Base-by-base conservation (phyloP, 2,797 vertebrate genomes). In the Acanthurus tractus region DNA sequence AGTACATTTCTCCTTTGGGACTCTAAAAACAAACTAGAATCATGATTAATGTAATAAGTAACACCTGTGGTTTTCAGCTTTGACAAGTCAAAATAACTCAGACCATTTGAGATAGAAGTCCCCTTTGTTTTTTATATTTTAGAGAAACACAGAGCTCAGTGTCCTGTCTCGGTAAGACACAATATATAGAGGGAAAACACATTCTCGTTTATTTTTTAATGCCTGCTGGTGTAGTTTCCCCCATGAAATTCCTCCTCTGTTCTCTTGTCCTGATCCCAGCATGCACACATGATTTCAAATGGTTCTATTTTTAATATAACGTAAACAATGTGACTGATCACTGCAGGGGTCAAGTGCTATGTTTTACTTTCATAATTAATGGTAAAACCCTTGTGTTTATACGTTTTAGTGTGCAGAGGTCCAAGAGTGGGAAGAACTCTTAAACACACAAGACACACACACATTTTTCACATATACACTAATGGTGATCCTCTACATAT, bases 331-430 rank as follows among this genome's bases (percentile, higher is more conserved):
- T 74, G 78, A 83, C 17, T 42, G 46, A 81, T 87, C 22, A 12
- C 68, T n/a, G 2, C 58, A 57, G 22, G 59, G 82, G 63, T 82
- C 80, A 77, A 50, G 46, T 13, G 56, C 4, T 55, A 13, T 79
- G 71, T 74, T 83, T 83, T 74, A 25, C 13, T 79, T 77, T 72
- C 10, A 48, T 44, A 65, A 86, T 48, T 62, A 64, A 80, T 69
- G 45, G 56, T 68, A 15, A 63, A 77, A 50, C 13, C 68, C 48
- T 73, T 52, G 2, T 36, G 42, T 29, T 15, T 76, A 9, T 61
- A 29, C 72, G 54, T 69, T 58, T 64, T 61, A 52, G 6, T 17
- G n/a, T 22, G 25, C 9, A 50, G 59, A 50, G 78, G 57, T 61
- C 70, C 18, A 9, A 5, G 18, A 63, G 50, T n/a, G 40, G 64